These are phyloP conservation scores for Aphyosemion australe DNA, from an alignment of 2,113 vertebrate genomes.

Conservation along the genomic window DNA sequence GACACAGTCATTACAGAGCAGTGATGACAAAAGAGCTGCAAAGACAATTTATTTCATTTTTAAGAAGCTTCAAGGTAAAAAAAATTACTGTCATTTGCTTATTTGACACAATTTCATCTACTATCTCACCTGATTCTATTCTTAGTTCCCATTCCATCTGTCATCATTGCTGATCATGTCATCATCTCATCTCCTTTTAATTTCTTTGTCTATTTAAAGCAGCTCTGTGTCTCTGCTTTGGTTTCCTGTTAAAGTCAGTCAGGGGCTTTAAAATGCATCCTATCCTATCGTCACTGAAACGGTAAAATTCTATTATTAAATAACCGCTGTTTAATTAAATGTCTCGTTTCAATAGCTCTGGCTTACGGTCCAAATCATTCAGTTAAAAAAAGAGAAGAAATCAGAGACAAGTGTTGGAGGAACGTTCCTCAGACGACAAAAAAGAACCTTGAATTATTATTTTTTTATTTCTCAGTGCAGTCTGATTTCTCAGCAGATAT, in stretches of 20 bases:
- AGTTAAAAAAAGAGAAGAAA: not conserved
- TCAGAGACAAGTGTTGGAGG: not conserved
- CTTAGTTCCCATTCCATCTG: conserved; percentile 47
- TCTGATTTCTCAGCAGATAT: too few species aligned
- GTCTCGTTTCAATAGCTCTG: conserved; percentile 1
- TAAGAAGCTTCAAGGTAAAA: conserved; percentile 46
- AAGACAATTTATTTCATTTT: conserved; percentile 68
- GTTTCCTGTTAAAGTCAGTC: conserved; percentile 13
- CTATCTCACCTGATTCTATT: conserved; percentile 61
- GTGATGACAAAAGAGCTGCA: conserved; percentile 24
- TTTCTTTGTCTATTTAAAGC: conserved; percentile 4
- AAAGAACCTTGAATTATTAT: too few species aligned
- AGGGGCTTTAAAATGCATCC: not conserved
- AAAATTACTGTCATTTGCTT: conserved; percentile 64
- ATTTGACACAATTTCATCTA: conserved; percentile 62
- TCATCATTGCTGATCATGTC: conserved; percentile 45
- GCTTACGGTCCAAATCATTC: conserved; percentile 5
- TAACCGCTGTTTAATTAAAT: not conserved
- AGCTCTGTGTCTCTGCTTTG: not conserved
- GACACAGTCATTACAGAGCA: conserved; percentile 63
- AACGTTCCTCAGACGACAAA: conserved; percentile 22
- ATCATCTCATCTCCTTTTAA: conserved; percentile 31
- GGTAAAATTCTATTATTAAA: not conserved
- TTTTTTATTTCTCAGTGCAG: too few species aligned
- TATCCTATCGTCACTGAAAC: not conserved